Evolutionary conservation across 2,113 vertebrate species (phyloP).

Genomic region (Scophthalmus maximus): DNA sequence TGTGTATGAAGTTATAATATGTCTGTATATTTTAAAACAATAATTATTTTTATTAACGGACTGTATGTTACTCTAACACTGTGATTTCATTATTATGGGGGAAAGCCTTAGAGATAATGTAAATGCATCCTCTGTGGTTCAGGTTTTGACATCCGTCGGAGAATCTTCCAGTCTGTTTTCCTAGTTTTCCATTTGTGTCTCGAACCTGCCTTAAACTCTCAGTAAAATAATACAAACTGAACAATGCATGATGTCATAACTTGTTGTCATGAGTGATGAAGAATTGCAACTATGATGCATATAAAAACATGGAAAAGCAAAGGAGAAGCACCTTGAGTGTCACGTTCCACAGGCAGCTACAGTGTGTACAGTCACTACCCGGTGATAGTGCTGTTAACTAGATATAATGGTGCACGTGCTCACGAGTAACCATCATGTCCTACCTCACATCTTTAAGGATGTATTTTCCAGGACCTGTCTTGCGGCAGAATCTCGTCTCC

Average conservation of each 20-base stretch:
- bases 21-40: too few species aligned
- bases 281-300: too few species aligned
- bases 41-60: background rate
- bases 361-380: background rate
- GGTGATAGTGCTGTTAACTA: background rate
- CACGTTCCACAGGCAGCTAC: background rate
- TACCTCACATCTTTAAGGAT: conserved; percentile 84
- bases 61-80: background rate
- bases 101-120: background rate
- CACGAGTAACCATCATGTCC: background rate
- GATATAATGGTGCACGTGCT: background rate
- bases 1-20: too few species aligned
- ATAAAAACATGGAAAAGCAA: background rate
- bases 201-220: background rate
- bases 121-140: background rate
- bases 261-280: too few species aligned
- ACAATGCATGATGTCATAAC: too few species aligned
- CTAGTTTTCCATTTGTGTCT: background rate
- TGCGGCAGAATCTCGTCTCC: conserved; percentile 67
- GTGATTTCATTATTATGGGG: background rate
- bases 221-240: background rate
- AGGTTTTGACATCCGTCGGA: background rate
- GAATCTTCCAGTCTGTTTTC: background rate
- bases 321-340: background rate
- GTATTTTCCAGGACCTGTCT: conserved; percentile 62